Conservation (phyloP, 1,140 invertebrate species). For the Paracyclopina nana region DNA sequence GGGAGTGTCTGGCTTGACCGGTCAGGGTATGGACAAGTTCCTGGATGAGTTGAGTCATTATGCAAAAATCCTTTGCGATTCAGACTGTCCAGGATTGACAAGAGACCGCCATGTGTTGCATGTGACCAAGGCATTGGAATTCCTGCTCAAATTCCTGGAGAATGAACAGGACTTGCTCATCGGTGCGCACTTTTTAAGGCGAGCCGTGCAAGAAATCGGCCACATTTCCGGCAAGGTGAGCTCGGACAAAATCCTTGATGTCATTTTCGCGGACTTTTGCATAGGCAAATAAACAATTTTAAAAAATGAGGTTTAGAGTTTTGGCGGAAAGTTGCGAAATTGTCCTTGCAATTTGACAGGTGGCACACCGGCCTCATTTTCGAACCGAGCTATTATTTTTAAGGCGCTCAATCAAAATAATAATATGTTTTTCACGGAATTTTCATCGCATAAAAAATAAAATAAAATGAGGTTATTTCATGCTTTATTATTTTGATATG, state of each 20-base stretch:
- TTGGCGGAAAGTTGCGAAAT: no score
- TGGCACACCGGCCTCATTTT: no score
- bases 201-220: neutral
- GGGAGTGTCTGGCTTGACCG: neutral
- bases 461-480: no score
- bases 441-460: no score
- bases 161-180: neutral
- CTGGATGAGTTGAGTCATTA: no score
- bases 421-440: no score
- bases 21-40: neutral
- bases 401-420: no score
- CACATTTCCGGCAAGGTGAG: neutral
- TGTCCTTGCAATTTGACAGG: no score
- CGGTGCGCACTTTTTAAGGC: neutral
- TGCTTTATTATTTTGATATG: no score
- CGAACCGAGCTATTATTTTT: no score
- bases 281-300: constrained; percentile 3
- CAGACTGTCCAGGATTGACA: neutral
- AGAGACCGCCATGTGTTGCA: neutral
- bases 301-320: no score
- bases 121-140: neutral
- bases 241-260: neutral
- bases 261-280: constrained; percentile 1
- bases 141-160: neutral
- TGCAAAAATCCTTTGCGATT: no score